Conservation (phyloP, 2,888 invertebrate species). For the Osmoderma eremita region DNA sequence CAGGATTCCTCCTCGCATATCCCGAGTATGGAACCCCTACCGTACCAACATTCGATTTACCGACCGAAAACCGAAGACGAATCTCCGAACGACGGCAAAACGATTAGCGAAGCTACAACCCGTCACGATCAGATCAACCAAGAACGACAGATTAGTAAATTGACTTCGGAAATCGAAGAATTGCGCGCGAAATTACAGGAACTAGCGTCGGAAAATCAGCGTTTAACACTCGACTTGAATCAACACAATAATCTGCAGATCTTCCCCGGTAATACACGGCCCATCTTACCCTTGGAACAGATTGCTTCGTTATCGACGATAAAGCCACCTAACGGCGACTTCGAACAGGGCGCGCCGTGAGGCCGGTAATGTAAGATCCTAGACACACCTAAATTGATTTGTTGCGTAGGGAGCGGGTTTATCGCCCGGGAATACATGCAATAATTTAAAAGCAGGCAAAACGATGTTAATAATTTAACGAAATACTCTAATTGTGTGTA, state of each 20-base stretch:
- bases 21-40: conserved; percentile 9
- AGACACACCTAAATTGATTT: background rate
- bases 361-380: conserved; percentile 36
- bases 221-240: conserved; percentile 43
- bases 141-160: conserved; percentile 57
- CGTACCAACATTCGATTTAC: conserved; percentile 38
- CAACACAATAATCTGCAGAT: conserved; percentile 33
- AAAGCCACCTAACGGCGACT: conserved; percentile 48
- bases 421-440: background rate
- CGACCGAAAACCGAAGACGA: conserved; percentile 7
- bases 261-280: conserved; percentile 39
- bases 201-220: conserved; percentile 56
- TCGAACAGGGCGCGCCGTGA: conserved; percentile 49
- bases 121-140: conserved; percentile 49
- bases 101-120: conserved; percentile 11
- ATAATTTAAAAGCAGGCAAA: background rate
- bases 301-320: conserved; percentile 44
- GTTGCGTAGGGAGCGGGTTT: background rate
- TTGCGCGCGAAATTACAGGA: conserved; percentile 58
- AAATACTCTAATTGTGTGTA: conserved; percentile 25
- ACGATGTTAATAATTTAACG: conserved; percentile 3
- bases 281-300: conserved; percentile 44
- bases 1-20: conserved; percentile 10
- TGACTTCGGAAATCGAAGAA: conserved; percentile 60
- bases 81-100: conserved; percentile 1